Base-by-base conservation (phyloP, 2,797 vertebrate genomes). In the Scolopax rusticola region DNA sequence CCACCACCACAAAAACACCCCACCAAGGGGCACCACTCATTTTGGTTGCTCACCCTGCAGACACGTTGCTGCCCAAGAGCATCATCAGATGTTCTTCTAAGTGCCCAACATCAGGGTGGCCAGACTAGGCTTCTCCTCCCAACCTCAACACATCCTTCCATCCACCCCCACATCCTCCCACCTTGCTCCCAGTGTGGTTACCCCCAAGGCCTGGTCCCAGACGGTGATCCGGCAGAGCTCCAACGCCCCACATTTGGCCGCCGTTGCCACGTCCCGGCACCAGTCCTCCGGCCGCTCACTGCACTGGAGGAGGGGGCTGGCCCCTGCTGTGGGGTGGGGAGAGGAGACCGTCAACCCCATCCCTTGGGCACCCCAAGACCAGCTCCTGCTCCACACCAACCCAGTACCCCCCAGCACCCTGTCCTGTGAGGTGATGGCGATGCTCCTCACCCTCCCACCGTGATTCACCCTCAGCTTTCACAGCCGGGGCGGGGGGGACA, bases 191-290 rank as follows among this genome's bases (percentile, higher is more conserved):
- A 0, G 8, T 3, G 13, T 4, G n/a, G 98, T 98, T 97, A 99
- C 99, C 98, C 98, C 98, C 6, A 98, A 97, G 1, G 98, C 97
- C 86, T 98, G 98, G 97, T 97, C 98, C 99, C 99, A 99, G n/a
- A 99, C 98, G 0, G 97, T 98, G 96, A 99, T 98, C 90, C 95
- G 98, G 96, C 99, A 99, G 89, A 99, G 98, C 77, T 97, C 77
- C 79, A 99, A 97, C 0, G 98, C 98, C 23, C 99, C 98, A 2
- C 99, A 99, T 57, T 98, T 97, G 7, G 99, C 98, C 0, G 99
- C 99, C 0, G 98, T 98, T 94, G 96, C 98, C 67, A 98, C 95
- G 7, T 99, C 98, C 18, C 98, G 98, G 91, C 99, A 99, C 99
- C 99, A 99, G 94, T 99, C 98, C 36, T 97, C 97, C 1, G 99